phyloP scores from a whole-genome alignment of 1,140 invertebrate genomes.

The Caenorhabditis remanei region DNA sequence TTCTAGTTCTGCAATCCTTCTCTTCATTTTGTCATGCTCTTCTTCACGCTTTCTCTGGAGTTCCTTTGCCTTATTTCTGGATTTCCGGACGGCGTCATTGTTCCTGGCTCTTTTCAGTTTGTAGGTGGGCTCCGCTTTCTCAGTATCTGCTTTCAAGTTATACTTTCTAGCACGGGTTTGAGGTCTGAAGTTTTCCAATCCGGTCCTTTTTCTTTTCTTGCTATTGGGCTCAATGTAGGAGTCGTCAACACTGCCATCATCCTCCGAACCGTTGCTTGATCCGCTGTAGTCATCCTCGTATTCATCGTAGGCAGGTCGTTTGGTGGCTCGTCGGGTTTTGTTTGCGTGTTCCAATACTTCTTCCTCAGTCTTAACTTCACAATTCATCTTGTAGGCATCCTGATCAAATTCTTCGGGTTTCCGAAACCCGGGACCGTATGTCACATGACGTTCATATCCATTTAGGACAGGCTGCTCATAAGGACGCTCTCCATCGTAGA shows the following conservation, averaged over 20 bases:
- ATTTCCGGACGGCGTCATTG: slow-evolving; percentile 67
- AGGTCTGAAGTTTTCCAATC: slow-evolving; percentile 49
- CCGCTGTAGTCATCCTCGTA: neutral
- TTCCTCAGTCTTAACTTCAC: neutral
- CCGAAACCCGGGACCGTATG: slow-evolving; percentile 13
- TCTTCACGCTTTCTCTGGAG: slow-evolving; percentile 30
- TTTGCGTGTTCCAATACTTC: neutral
- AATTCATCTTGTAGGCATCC: slow-evolving; percentile 43
- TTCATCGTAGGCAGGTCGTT: neutral
- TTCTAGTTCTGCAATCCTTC: slow-evolving; percentile 9
- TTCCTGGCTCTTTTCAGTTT: slow-evolving; percentile 67
- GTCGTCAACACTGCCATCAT: slow-evolving; percentile 16
- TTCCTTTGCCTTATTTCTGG: slow-evolving; percentile 65
- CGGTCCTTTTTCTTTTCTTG: neutral
- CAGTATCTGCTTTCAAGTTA: slow-evolving; percentile 63
- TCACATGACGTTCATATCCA: slow-evolving; percentile 20
- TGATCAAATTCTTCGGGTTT: slow-evolving; percentile 11
- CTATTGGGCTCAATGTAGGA: slow-evolving; percentile 9
- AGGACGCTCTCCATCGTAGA: slow-evolving; percentile 31
- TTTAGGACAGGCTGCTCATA: slow-evolving; percentile 6
- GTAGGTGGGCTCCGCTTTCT: slow-evolving; percentile 62
- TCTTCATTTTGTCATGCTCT: slow-evolving; percentile 45
- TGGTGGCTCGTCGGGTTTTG: neutral
- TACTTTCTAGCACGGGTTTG: slow-evolving; percentile 65
- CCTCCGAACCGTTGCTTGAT: neutral